A percentile compares a stretch with the other conserved stretches of the same genome.
Evolutionary conservation across 2,113 vertebrate species (phyloP).

Genomic region (Vulpes lagopus): DNA sequence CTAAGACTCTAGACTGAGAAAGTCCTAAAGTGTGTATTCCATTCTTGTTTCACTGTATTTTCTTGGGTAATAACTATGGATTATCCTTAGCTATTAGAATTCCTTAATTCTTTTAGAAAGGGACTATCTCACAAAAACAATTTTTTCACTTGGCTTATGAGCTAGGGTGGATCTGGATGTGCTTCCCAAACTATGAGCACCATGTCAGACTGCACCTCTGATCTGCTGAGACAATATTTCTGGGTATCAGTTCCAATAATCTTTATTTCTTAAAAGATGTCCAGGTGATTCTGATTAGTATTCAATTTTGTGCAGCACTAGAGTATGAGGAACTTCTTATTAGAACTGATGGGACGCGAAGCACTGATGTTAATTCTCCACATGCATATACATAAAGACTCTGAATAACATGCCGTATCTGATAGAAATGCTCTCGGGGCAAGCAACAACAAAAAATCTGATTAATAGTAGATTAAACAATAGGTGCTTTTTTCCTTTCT

Average conservation of each 20-base stretch:
- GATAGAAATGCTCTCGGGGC: constrained; percentile 44
- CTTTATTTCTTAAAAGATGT: not conserved
- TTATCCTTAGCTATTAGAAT: not conserved
- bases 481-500: constrained; percentile 42
- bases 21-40: not conserved
- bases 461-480: constrained; percentile 63
- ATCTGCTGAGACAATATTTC: not conserved
- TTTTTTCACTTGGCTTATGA: not conserved
- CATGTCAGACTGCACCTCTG: not conserved
- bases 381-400: not conserved
- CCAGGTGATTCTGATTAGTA: not conserved
- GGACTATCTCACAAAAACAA: not conserved
- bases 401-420: not conserved
- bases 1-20: not conserved
- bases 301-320: not conserved
- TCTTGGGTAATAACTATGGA: not conserved
- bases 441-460: constrained; percentile 45
- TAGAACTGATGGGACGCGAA: not conserved
- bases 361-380: not conserved
- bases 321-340: not conserved
- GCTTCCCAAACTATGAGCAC: not conserved
- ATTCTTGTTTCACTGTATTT: not conserved
- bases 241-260: not conserved
- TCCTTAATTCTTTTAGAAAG: constrained; percentile 26
- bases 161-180: not conserved